These are phyloP conservation scores for Netelia melanura DNA, from an alignment of 2,888 invertebrate species.

Conservation along the genomic window DNA sequence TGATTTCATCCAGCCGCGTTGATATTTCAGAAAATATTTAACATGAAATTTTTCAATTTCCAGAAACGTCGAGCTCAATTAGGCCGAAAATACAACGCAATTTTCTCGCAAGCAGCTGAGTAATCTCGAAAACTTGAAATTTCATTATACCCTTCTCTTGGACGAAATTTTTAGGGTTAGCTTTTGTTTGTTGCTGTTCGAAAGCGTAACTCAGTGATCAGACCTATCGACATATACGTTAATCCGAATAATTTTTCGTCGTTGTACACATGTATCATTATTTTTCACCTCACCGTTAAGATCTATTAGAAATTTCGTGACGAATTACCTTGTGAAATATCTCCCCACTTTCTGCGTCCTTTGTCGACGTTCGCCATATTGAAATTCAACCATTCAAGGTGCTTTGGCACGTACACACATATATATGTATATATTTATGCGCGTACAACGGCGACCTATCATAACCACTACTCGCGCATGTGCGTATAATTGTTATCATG, in stretches of 20 bases:
- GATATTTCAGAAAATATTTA: not conserved
- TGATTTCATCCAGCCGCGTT: too few species aligned
- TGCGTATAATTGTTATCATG: not conserved
- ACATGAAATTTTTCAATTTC: not conserved
- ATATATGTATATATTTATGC: constrained; percentile 14
- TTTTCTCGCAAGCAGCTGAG: not conserved
- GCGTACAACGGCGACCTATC: not conserved
- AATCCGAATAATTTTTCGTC: constrained; percentile 14
- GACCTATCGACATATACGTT: not conserved
- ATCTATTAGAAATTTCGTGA: constrained; percentile 60
- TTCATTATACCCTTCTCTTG: not conserved
- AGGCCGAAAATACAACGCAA: not conserved
- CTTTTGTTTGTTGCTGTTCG: constrained; percentile 75
- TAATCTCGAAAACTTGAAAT: not conserved
- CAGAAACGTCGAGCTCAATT: not conserved
- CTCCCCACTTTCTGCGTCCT: constrained; percentile 85
- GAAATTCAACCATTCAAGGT: constrained; percentile 71
- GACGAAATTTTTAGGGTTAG: constrained; percentile 79
- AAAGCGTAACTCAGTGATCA: not conserved
- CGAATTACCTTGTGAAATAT: constrained; percentile 83
- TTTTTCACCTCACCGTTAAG: constrained; percentile 12
- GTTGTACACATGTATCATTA: constrained; percentile 19
- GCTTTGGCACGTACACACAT: not conserved
- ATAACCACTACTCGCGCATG: not conserved
- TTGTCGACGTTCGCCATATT: constrained; percentile 85